Base-by-base conservation (phyloP, 2,797 vertebrate species). In the Sebastes paucispinis region DNA sequence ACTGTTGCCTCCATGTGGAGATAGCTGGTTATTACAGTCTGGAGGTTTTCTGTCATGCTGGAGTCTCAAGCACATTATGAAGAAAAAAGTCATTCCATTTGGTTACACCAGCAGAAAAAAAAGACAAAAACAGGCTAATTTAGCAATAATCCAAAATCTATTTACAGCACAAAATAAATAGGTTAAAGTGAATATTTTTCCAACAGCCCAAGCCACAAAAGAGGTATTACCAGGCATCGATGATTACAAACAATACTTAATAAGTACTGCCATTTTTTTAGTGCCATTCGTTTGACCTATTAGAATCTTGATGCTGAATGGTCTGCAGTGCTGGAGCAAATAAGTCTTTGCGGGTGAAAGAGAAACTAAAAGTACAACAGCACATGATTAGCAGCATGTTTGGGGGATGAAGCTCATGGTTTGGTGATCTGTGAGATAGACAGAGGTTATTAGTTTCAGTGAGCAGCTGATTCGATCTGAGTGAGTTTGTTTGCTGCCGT, bases 1-100 rank as follows among this genome's bases (percentile, higher is more conserved):
- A 85, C 78, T 77, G 78, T 77, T 8, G 83, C 90, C 85, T 88
- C 84, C 88, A 68, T 93, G 88, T 95, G 94, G 94, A 95, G 94
- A 94, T 95, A 95, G 91, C 91, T 81, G 79, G 62, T 84, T 82
- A 87, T 67, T 90, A 77, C 89, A 83, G 60, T 55, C 22, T 74
- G 69, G 43, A 73, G 39, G 27, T 76, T 54, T 73, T 75, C 57
- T 73, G 55, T 87, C 60, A 60, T 57, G 59, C 76, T 86, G 73
- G 55, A 84, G 62, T 90, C 54, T 83, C 36, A 82, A 92, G 91
- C 91, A 93, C 91, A 92, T 74, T 73, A 75, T 81, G 31, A 83
- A 70, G 55, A 69, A 77, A 43, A 55, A 82, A 66, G n/a, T 75
- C 69, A 86, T 85, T 87, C 83, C 60, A 86, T 91, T 92, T 81